phyloP scores from a whole-genome alignment of 2,797 vertebrate genomes.

The Lemur catta region DNA sequence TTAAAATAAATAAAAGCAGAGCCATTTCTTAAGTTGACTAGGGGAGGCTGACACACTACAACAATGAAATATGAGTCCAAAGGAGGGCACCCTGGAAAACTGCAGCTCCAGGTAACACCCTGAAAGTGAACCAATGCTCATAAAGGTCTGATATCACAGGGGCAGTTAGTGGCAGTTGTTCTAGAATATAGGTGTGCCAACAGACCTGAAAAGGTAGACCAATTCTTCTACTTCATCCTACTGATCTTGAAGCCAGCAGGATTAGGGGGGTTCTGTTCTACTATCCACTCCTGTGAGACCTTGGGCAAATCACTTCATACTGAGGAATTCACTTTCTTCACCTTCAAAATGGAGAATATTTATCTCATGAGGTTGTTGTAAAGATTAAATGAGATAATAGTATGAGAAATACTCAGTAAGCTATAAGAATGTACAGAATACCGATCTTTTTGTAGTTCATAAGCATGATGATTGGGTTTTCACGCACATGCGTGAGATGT shows the following conservation, averaged over 20 bases:
- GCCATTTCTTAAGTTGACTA: background rate
- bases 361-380: background rate
- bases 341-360: background rate
- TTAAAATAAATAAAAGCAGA: background rate
- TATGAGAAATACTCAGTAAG: background rate
- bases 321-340: background rate
- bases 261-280: background rate
- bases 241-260: background rate
- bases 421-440: background rate
- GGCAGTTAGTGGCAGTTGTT: background rate
- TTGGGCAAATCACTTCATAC: background rate
- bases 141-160: background rate
- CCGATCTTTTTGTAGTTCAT: no score
- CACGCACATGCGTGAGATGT: no score
- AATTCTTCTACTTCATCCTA: background rate
- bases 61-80: background rate
- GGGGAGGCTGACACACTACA: background rate
- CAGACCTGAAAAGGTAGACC: background rate
- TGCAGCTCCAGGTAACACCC: background rate
- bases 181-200: background rate
- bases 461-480: no score
- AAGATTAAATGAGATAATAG: background rate
- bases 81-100: background rate
- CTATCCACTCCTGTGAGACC: background rate
- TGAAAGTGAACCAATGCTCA: background rate